These are phyloP conservation scores for Acrossocheilus wenchowensis DNA, from an alignment of 2,797 vertebrate species.

Conservation along the genomic window DNA sequence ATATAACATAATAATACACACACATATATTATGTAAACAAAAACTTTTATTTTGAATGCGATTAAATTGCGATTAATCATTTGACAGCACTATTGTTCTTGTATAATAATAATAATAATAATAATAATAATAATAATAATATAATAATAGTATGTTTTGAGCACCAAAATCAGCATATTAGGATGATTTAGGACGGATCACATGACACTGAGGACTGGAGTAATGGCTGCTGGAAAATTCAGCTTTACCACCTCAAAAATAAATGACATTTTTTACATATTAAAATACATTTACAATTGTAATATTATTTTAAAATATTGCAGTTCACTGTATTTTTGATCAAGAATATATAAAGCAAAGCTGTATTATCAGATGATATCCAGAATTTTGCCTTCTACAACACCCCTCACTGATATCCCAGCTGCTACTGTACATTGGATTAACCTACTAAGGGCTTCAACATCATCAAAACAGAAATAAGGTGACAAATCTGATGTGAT, in stretches of 20 bases:
- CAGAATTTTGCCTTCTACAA: neutral
- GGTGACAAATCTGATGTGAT: neutral
- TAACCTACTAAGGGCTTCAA: neutral
- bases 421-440: neutral
- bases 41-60: too few species aligned
- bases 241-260: neutral
- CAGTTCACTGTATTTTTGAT: neutral
- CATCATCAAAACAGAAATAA: neutral
- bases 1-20: too few species aligned
- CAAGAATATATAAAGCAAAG: neutral
- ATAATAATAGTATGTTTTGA: neutral
- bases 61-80: too few species aligned
- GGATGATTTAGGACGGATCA: neutral
- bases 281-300: neutral
- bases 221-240: neutral
- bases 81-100: neutral
- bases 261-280: neutral
- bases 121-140: too few species aligned
- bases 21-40: too few species aligned
- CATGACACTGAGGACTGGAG: neutral
- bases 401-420: neutral
- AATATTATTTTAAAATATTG: neutral
- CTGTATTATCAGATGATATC: neutral
- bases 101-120: too few species aligned
- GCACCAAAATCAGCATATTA: neutral